Evolutionary conservation across 1,140 invertebrate genomes (phyloP), one percentile per base, ranked within the genome.

Genomic region (Arion vulgaris): DNA sequence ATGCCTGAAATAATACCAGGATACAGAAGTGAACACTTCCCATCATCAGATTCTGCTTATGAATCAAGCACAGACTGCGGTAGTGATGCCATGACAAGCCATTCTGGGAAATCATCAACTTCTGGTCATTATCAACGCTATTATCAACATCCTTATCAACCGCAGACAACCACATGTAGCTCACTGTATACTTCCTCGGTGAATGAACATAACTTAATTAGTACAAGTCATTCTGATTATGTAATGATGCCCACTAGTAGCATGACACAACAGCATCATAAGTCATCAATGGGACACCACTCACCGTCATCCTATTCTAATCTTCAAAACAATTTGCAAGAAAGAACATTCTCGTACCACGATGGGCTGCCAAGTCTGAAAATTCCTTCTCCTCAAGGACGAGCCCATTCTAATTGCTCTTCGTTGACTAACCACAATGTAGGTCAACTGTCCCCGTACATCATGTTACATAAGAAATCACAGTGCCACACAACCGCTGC

Each of bases 1-100:
- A 80, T 80, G 78, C 78, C 78, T 26, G 78, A 80, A 1, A 34
- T 71, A 9, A 71, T 80, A n/a, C 62, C 62, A n/a, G 78, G 78
- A 1, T 80, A 80, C 66, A 53, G 53, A 0, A 23, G 32, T 68
- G 76, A 78, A 34, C 45, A 71, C 45, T 66, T 80, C 23, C 62
- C n/a, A 49, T 80, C 78, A 32, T 80, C 78, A 13, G 66, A 80
- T 66, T 80, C 78, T 41, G 78, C 78, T 15, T 80, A 80, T 71
- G 78, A 80, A 62, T 80, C 78, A 4, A 80, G 78, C 78, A 80
- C 78, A 41, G 78, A 71, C 23, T 69, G 76, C 28, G 76, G 36
- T 2, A 62, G 38, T 62, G 76, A 78, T 32, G 53, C 26, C 36
- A n/a, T 72, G 71, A 72, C 36, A 39, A 19, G 38, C 26, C 71